Conservation (phyloP, 1,140 invertebrate species). For the Drosophila takahashii region DNA sequence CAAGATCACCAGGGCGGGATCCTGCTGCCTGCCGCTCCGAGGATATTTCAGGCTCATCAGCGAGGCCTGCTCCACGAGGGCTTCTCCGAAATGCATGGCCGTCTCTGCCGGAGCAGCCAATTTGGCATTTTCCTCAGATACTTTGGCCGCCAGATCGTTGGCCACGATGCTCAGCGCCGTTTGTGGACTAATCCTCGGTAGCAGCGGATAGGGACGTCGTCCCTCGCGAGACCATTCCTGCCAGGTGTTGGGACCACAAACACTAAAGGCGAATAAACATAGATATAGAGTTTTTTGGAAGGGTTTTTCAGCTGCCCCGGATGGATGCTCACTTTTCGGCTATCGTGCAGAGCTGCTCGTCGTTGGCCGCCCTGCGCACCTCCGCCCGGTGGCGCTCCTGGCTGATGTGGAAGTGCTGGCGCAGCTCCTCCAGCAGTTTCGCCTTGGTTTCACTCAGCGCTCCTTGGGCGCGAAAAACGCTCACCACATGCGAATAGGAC, state of each 20-base stretch:
- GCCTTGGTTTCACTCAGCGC: conserved; percentile 93
- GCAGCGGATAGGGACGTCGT: conserved; percentile 91
- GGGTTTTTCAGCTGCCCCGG: conserved; percentile 13
- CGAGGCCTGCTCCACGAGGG: conserved; percentile 55
- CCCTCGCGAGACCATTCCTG: conserved; percentile 95
- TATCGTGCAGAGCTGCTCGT: conserved; percentile 94
- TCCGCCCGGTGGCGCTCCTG: conserved; percentile 96
- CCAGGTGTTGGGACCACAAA: conserved; percentile 91
- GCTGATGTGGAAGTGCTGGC: conserved; percentile 93
- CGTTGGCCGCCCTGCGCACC: conserved; percentile 94
- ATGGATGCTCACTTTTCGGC: conserved; percentile 91
- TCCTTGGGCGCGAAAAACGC: conserved; percentile 96
- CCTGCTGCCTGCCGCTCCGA: conserved; percentile 30
- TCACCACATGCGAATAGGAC: conserved; percentile 94
- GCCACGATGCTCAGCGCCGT: conserved; percentile 93
- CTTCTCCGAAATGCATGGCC: conserved; percentile 51
- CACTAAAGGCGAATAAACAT: conserved; percentile 86
- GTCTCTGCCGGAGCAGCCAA: conserved; percentile 83
- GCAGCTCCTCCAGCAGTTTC: conserved; percentile 92
- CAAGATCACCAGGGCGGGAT: conserved; percentile 57
- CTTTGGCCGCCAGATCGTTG: conserved; percentile 87
- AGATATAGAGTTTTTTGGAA: conserved; percentile 27
- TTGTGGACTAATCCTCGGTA: conserved; percentile 92
- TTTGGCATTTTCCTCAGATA: conserved; percentile 85
- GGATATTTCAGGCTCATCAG: conserved; percentile 50